Base-by-base conservation (phyloP, 1,140 invertebrate genomes). In the Musca domestica region DNA sequence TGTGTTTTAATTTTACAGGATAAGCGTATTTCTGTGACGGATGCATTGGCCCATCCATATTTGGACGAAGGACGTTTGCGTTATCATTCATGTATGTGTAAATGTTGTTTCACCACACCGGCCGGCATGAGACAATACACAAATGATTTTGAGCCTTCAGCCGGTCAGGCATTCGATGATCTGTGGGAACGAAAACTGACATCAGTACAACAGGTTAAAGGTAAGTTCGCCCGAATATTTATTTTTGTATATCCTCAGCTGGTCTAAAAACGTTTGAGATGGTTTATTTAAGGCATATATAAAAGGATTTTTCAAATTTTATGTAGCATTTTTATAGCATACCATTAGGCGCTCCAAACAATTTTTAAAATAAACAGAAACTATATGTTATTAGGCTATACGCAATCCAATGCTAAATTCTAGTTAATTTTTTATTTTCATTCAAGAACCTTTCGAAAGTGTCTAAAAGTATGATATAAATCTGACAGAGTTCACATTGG, bases 31-130 rank as follows among this genome's bases (percentile, higher is more conserved):
- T 92, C 90, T 7, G 95, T 98, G 54, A 90, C 93, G 46, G 93
- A 98, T 81, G 97, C 98, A 6, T 85, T 99, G 71, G 91, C 92
- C 68, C 96, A 98, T 86, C 95, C 95, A 14, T 99, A 98, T 84
- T 86, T 99, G 67, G 96, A 98, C 78, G 98, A 99, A 83, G 98
- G 98, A 58, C 88, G 98, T 72, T 87, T 99, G 71, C 88, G 98
- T 74, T 99, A 98, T 85, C 98, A 99, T 84, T 99, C 97, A 49
- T 99, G 98, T 83, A 99, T 99, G 98, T 99, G 98, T 86, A 93
- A 92, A 76, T 99, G 98, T 83, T 99, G 98, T 85, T 93, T 91
- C 80, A 92, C 88, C 73, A 89, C 88, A 67, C 87, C 88, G 41
- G 87, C 86, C 70, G 89, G 88, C 17, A 85, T 86, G 69, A 86